phyloP scores from a whole-genome alignment of 2,113 vertebrate species.

The Peucedramus taeniatus region DNA sequence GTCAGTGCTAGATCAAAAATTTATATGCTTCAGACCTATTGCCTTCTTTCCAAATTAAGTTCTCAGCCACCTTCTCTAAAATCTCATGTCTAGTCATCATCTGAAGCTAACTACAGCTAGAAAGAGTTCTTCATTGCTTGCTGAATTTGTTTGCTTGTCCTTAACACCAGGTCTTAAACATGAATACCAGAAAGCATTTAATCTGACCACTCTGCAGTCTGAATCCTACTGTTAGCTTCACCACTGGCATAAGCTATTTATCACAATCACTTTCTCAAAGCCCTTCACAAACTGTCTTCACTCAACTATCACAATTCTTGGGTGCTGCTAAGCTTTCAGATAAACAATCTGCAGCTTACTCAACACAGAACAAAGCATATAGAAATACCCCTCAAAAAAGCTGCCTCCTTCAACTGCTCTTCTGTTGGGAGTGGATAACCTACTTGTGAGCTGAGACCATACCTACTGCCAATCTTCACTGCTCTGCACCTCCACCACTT shows the following conservation, averaged over 20 bases:
- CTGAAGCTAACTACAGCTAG: not conserved
- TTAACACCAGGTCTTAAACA: not conserved
- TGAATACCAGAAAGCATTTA: not conserved
- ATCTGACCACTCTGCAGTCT: not conserved
- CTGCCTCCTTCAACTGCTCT: not conserved
- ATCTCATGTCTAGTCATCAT: not conserved
- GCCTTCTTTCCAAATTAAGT: not conserved
- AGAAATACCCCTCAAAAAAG: not conserved
- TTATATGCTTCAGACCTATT: not conserved
- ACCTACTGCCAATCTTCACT: not conserved
- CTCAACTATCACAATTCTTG: not conserved
- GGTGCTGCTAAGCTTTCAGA: not conserved
- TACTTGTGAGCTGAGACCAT: not conserved
- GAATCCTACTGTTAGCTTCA: not conserved
- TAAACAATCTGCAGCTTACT: not conserved
- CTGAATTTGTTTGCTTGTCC: not conserved
- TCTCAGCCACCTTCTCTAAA: not conserved
- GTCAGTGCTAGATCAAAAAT: not conserved
- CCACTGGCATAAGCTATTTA: not conserved
- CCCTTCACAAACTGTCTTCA: not conserved
- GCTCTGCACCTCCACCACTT: not conserved
- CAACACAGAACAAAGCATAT: not conserved
- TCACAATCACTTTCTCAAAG: not conserved
- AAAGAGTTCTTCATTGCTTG: not conserved
- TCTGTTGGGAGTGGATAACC: not conserved